Evolutionary conservation across 1,140 invertebrate genomes (phyloP), one percentile per base, ranked within the genome.

Genomic region (Zaprionus tsacasi): DNA sequence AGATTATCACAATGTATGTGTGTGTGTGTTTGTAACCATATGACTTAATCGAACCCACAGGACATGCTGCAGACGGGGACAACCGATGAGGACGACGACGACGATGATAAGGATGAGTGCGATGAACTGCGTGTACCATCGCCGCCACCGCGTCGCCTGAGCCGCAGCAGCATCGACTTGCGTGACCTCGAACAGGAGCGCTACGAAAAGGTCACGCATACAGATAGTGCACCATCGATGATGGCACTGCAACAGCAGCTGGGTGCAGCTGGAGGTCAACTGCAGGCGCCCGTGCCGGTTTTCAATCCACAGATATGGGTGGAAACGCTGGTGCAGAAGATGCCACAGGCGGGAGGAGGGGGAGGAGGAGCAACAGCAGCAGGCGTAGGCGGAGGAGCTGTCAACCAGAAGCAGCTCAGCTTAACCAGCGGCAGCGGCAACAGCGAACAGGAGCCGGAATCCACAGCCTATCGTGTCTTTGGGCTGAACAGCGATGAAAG

Each of bases 161-260:
- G 92, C 60, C 82, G 92, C 33, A 93, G 92, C 74, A 93, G 92
- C 74, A 93, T 93, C 63, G 92, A 93, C 61, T 81, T 93, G 59
- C 87, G 92, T 27, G 92, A 93, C 76, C 65, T 93, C 54, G 92
- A 93, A 58, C 92, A 91, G 70, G 92, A 93, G 61, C 92, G 91
- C 21, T 92, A 92, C 36, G 92, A 92, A 43, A 92, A 92, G 74
- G 92, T 92, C 57, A 92, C 89, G 17, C 92, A 92, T 59, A 92
- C 92, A 40, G 92, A 92, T 64, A 92, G 92, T 50, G 92, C 92
- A 0, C 92, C 92, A 8, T 92, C 92, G n/a, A 92, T 92, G 91
- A 92, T 92, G 75, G 91, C 92, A 0, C 43, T 92, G 52, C 91
- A 89, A 59, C 90, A 86, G 38, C 78, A 68, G 48, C 55, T 68